A percentile compares a stretch with the other conserved stretches of the same genome.
These are phyloP conservation scores for Clarias gariepinus DNA, from an alignment of 2,113 vertebrate species.

Conservation along the genomic window DNA sequence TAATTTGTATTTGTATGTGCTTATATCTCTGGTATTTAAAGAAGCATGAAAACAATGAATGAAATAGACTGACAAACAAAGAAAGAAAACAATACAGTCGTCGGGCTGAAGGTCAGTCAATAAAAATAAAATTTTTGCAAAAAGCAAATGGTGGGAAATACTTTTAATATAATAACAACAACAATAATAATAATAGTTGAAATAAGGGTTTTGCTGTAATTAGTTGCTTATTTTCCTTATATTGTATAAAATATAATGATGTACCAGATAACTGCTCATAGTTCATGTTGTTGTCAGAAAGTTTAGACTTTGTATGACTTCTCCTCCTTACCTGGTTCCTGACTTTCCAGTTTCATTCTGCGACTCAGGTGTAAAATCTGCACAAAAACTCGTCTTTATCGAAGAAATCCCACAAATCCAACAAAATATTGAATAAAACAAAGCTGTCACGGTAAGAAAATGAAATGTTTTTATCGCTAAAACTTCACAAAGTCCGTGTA, in stretches of 20 bases:
- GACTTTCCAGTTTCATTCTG: slow-evolving; percentile 70
- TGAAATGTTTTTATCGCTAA: not conserved
- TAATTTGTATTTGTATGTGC: not conserved
- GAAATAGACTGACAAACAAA: not conserved
- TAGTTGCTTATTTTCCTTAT: not conserved
- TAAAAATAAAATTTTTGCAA: not conserved
- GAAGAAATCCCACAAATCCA: not conserved
- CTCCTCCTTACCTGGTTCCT: slow-evolving; percentile 72
- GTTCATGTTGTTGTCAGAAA: not conserved
- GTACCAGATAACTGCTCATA: not conserved
- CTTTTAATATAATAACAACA: not conserved
- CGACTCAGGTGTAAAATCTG: not conserved
- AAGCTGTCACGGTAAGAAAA: not conserved
- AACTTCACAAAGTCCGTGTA: not conserved
- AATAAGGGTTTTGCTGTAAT: not conserved
- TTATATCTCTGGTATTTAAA: not conserved
- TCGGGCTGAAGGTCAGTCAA: not conserved
- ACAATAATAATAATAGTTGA: not conserved
- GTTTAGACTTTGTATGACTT: too few species aligned
- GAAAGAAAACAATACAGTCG: not conserved
- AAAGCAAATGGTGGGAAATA: not conserved
- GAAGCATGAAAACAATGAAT: not conserved
- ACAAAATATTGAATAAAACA: not conserved
- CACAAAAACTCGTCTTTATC: not conserved
- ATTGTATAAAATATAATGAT: not conserved